Evolutionary conservation across 1,140 invertebrate species (phyloP).

Genomic region (Ceratosolen solmsi): DNA sequence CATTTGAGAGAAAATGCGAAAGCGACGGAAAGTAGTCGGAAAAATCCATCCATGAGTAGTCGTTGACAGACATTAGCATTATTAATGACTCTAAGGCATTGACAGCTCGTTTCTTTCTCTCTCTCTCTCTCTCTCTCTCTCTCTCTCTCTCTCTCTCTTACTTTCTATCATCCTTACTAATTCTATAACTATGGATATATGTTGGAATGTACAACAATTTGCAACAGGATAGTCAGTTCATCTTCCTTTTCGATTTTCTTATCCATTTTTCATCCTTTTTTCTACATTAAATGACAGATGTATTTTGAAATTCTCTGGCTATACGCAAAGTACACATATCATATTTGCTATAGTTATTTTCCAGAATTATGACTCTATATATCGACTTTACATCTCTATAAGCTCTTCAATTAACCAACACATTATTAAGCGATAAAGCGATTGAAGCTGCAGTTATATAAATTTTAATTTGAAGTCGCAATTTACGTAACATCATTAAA

Average conservation of each 20-base stretch:
- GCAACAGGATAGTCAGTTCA: background rate
- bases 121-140: background rate
- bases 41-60: conserved; percentile 53
- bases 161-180: background rate
- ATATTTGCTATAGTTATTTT: no score
- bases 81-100: conserved; percentile 66
- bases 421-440: background rate
- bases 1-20: conserved; percentile 1
- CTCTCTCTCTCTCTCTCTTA: background rate
- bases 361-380: background rate
- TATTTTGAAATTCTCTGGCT: background rate
- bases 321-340: background rate
- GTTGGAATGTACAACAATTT: background rate
- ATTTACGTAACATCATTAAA: no score
- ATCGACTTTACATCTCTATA: background rate
- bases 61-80: conserved; percentile 70
- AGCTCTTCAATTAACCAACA: background rate
- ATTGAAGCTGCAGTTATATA: background rate
- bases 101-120: conserved; percentile 20
- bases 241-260: background rate
- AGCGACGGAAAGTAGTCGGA: conserved; percentile 1
- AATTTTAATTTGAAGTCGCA: no score
- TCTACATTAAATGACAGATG: background rate
- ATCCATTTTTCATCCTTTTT: background rate
- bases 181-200: background rate